Base-by-base conservation (phyloP, 2,797 vertebrate species). In the Pipistrellus pipistrellus region DNA sequence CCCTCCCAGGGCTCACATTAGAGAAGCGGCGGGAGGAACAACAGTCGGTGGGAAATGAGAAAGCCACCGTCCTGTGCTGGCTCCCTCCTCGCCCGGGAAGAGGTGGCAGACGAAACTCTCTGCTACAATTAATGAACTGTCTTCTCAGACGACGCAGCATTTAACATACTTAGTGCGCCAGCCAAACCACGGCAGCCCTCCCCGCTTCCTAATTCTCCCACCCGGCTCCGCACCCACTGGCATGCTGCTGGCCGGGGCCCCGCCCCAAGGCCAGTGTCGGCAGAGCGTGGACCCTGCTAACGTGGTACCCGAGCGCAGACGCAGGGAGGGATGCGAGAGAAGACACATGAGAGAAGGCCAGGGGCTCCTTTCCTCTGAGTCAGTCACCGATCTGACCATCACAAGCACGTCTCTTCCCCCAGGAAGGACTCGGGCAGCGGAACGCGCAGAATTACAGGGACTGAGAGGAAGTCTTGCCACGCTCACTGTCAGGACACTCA, bases 21-120 rank as follows among this genome's bases (percentile, higher is more conserved):
- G 48, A 85, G 88, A 27, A 88, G 59, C 44, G 51, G 51, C 44
- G 93, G 41, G 1, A 81, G 89, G 91, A 87, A 32, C 44, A 76
- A 32, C 20, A 78, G 53, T 41, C 3, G n/a, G 73, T 18, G 2
- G 12, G 46, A 21, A 20, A 0, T 35, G 20, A 14, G 53, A 25
- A 32, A 4, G 8, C 6, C 20, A 62, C 21, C 8, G 3, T 23
- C 51, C 62, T 53, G 55, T 14, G 59, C 23, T 23, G 83, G 53
- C 64, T 83, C 77, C 27, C 38, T 18, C 46, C 57, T 25, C 53
- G 25, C 53, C 66, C 1, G 62, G 66, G 27, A 72, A 85, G 82
- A 86, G 7, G 20, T 8, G 53, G 71, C 57, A 64, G 46, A 30
- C 32, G 4, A 69, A 86, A 76, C 23, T 53, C 44, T 64, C 44